Evolutionary conservation across 2,797 vertebrate species (phyloP).

Genomic region (Galagoides demidoff): DNA sequence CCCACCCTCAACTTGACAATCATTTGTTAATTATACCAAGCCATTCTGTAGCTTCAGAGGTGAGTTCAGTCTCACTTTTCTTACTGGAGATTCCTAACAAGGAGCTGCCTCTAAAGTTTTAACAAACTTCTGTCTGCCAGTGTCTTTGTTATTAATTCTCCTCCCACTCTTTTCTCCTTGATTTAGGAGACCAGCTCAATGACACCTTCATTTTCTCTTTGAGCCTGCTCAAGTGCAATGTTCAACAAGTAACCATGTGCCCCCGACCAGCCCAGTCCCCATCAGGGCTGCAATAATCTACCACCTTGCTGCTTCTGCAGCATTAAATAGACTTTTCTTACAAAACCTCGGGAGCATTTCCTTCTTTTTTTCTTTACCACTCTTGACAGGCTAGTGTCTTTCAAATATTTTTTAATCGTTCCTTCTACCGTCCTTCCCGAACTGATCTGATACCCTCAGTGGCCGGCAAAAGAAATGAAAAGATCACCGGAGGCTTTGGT

Average conservation of each 20-base stretch:
- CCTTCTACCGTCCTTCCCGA: not conserved
- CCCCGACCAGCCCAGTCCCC: not conserved
- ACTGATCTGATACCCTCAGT: not conserved
- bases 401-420: not conserved
- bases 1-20: not conserved
- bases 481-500: conserved; percentile 36
- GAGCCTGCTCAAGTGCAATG: not conserved
- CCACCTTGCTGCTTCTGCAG: not conserved
- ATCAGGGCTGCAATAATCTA: not conserved
- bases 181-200: not conserved
- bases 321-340: not conserved
- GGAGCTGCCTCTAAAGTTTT: not conserved
- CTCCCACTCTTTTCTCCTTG: not conserved
- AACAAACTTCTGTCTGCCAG: not conserved
- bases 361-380: conserved; percentile 11
- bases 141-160: not conserved
- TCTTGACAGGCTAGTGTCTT: not conserved
- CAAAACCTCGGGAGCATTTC: not conserved
- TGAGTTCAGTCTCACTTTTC: not conserved
- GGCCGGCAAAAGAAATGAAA: conserved; percentile 15
- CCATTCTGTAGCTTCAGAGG: not conserved
- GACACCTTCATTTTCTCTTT: not conserved
- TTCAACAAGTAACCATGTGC: too few relatives aligned
- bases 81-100: not conserved
- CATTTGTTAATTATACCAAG: not conserved